Percentiles rank a stretch among this genome's conserved stretches.
These are phyloP conservation scores for Blastobasis lacticolella DNA, from an alignment of 2,888 invertebrate genomes.

Conservation along the genomic window DNA sequence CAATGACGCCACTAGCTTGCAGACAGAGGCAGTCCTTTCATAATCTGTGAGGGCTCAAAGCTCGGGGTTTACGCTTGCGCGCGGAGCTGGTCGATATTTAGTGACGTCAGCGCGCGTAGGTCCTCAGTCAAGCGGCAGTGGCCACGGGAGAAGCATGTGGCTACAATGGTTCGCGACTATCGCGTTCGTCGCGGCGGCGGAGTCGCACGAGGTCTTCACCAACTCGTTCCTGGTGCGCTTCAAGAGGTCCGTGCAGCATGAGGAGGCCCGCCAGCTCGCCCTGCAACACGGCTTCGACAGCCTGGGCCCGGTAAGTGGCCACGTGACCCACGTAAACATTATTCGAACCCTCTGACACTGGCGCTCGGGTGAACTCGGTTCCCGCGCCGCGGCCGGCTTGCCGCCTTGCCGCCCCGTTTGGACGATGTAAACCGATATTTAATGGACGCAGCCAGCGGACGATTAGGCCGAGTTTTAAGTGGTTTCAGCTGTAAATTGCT, in stretches of 20 bases:
- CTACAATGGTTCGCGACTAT: constrained; percentile 59
- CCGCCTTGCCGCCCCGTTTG: no score
- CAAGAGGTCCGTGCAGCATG: constrained; percentile 82
- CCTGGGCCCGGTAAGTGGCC: constrained; percentile 91
- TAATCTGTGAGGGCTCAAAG: constrained; percentile 36
- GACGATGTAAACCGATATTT: no score
- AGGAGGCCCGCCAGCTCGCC: constrained; percentile 88
- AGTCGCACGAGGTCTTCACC: constrained; percentile 86
- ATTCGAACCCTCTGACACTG: background rate
- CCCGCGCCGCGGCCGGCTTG: no score
- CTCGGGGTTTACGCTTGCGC: constrained; percentile 49
- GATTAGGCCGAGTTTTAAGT: no score
- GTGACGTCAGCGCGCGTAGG: constrained; percentile 57
- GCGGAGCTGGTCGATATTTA: constrained; percentile 55
- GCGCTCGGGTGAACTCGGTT: background rate
- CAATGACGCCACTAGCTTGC: constrained; percentile 28
- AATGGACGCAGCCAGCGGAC: no score
- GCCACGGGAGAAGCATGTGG: constrained; percentile 64
- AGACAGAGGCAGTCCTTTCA: constrained; percentile 27
- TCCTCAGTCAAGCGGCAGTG: constrained; percentile 63
- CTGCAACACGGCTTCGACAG: constrained; percentile 93
- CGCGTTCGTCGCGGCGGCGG: constrained; percentile 53
- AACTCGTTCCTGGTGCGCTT: constrained; percentile 96
- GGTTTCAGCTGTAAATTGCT: no score
- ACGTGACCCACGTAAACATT: constrained; percentile 68